phyloP scores from a whole-genome alignment of 2,888 invertebrate genomes.

The Anorthoa munda region DNA sequence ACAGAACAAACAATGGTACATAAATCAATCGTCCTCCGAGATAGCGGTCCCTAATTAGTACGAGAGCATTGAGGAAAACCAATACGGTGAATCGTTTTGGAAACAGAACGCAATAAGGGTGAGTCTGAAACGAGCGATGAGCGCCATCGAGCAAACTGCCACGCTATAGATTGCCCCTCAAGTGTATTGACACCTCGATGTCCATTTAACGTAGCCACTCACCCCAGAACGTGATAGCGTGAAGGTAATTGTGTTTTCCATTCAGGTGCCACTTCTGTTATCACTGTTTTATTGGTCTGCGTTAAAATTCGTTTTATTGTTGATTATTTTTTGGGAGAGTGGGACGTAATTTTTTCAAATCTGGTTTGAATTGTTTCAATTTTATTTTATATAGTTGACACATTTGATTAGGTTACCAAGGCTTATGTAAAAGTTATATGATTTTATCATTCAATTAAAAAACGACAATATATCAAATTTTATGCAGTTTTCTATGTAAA shows the following conservation, averaged over 20 bases:
- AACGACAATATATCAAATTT: neutral
- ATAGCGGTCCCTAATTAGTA: constrained; percentile 64
- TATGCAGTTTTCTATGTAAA: neutral
- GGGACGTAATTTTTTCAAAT: constrained; percentile 28
- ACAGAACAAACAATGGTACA: constrained; percentile 61
- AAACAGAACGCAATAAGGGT: constrained; percentile 69
- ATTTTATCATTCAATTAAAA: neutral
- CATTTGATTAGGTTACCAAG: neutral
- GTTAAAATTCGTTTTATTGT: constrained; percentile 61
- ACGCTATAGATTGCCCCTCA: constrained; percentile 68
- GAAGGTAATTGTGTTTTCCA: constrained; percentile 68
- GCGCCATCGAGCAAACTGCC: constrained; percentile 64
- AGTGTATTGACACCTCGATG: constrained; percentile 68
- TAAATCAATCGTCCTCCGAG: constrained; percentile 61
- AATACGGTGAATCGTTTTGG: constrained; percentile 64
- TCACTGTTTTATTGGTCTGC: constrained; percentile 60
- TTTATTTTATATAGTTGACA: constrained; percentile 8
- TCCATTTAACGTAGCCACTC: constrained; percentile 72
- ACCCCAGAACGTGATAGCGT: constrained; percentile 70
- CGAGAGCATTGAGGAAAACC: constrained; percentile 60
- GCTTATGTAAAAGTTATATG: neutral
- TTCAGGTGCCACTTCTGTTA: constrained; percentile 63
- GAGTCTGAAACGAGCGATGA: constrained; percentile 53
- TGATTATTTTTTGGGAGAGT: constrained; percentile 41
- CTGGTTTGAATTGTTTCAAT: constrained; percentile 23